These are phyloP conservation scores for Xestia sexstrigata DNA, from an alignment of 2,888 invertebrate genomes.

Conservation along the genomic window DNA sequence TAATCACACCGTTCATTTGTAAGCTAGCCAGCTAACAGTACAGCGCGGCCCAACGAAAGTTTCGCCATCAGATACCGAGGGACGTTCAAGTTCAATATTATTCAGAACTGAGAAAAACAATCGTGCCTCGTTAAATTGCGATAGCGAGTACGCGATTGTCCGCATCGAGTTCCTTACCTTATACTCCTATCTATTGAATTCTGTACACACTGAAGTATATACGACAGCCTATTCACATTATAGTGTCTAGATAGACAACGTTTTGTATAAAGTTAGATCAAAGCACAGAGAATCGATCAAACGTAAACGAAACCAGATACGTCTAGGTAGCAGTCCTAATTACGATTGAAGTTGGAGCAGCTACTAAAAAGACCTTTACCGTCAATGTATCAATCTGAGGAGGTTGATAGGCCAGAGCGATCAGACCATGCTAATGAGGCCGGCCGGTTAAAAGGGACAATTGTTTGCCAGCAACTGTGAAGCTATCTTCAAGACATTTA, in stretches of 20 bases:
- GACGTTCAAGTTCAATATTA: constrained; percentile 89
- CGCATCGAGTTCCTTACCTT: constrained; percentile 80
- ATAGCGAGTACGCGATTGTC: constrained; percentile 85
- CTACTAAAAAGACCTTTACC: constrained; percentile 81
- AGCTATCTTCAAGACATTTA: constrained; percentile 84
- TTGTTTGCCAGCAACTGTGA: constrained; percentile 81
- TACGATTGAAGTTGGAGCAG: constrained; percentile 76
- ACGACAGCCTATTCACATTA: constrained; percentile 61
- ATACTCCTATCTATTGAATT: constrained; percentile 73
- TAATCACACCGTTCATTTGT: constrained; percentile 90
- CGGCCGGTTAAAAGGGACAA: constrained; percentile 85
- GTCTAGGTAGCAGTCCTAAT: constrained; percentile 77
- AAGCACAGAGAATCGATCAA: constrained; percentile 71
- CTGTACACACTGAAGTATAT: constrained; percentile 65
- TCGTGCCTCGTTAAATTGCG: constrained; percentile 89
- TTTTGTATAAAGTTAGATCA: constrained; percentile 37
- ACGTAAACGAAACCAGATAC: constrained; percentile 69
- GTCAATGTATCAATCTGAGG: constrained; percentile 86
- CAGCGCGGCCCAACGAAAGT: constrained; percentile 84
- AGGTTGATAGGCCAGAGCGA: constrained; percentile 81
- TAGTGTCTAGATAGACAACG: constrained; percentile 47
- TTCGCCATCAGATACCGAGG: constrained; percentile 87
- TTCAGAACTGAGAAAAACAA: constrained; percentile 90
- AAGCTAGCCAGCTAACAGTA: constrained; percentile 87
- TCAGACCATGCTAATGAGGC: constrained; percentile 86